Evolutionary conservation across 2,888 invertebrate genomes (phyloP).

Genomic region (Chamaedrilus cognettii): DNA sequence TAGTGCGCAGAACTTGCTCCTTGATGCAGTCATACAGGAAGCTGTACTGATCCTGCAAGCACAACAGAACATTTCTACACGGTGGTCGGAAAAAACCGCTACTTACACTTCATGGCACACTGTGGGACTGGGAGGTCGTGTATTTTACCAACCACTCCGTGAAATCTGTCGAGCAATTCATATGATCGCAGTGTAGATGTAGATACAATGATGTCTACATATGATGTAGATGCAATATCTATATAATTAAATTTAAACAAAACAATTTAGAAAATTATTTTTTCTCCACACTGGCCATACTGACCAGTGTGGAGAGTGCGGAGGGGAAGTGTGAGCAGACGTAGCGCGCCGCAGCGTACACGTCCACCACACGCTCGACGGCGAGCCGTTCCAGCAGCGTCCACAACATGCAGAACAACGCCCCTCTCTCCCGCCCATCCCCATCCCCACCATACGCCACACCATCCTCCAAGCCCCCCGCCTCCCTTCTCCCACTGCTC

Average conservation of each 20-base stretch:
- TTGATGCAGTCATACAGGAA: slow-evolving; percentile 13
- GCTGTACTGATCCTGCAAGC: slow-evolving; percentile 14
- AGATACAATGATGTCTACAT: too few relatives aligned
- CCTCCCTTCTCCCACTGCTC: slow-evolving; percentile 8
- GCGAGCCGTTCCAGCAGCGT: slow-evolving; percentile 13
- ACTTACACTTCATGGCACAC: too few relatives aligned
- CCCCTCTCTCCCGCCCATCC: slow-evolving; percentile 6
- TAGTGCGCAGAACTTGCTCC: slow-evolving; percentile 1
- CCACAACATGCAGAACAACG: slow-evolving; percentile 18
- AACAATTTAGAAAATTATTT: too few relatives aligned
- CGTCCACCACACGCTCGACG: slow-evolving; percentile 14
- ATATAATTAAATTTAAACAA: too few relatives aligned
- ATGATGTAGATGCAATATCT: too few relatives aligned
- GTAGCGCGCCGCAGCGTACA: slow-evolving; percentile 15
- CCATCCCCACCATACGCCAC: too few relatives aligned
- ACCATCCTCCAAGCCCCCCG: too few relatives aligned
- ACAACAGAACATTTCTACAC: not conserved
- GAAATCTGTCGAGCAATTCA: too few relatives aligned
- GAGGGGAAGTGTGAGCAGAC: slow-evolving; percentile 7
- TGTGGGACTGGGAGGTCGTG: too few relatives aligned
- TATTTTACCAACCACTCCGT: too few relatives aligned
- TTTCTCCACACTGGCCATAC: too few relatives aligned
- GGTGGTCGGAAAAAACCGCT: not conserved
- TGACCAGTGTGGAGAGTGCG: slow-evolving; percentile 2
- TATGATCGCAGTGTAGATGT: too few relatives aligned